Evolutionary conservation across 2,797 vertebrate species (phyloP), one percentile per base, ranked within the genome.

Genomic region (Galaxias olidus): DNA sequence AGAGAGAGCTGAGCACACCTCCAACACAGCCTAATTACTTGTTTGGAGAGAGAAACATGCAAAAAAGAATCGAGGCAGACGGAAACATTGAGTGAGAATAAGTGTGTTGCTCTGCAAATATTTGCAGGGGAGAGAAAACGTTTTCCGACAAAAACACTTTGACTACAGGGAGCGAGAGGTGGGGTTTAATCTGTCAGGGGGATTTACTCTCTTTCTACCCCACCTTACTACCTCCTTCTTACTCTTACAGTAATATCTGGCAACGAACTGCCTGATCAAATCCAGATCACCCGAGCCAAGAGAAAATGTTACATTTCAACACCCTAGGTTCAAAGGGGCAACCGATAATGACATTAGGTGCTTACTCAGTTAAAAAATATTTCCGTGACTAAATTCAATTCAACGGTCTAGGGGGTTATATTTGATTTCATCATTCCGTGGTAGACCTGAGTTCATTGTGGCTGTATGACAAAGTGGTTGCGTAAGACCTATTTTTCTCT

Each of bases 141-240:
- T 30, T 30, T 30, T 30, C 30, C 30, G 3, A 30, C 30, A 2
- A 30, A 30, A 30, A 30, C 30, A 30, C 30, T 65, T 52, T 13
- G 18, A 69, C 57, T 46, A 19, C 62, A 71, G 46, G 74, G 62
- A 69, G 47, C 61, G 64, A 54, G 59, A 54, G 64, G 59, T 68
- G 19, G 19, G 14, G 13, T 48, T 59, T 69, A 74, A 54, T 71
- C 75, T 69, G 72, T 72, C 48, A 40, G 50, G 76, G 76, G 68
- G 53, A 4, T n/a, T 20, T 55, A 4, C 15, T 63, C 61, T 67
- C 19, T 30, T 1, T 17, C 45, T 50, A 70, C 68, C 43, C 53
- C 51, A 20, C n/a, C 58, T 14, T 52, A 8, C 63, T 11, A 4
- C 64, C 9, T 72, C 46, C 51, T 48, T 68, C 17, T 73, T 19